Conservation (phyloP, 2,797 vertebrate species). For the Eulemur coronatus region DNA sequence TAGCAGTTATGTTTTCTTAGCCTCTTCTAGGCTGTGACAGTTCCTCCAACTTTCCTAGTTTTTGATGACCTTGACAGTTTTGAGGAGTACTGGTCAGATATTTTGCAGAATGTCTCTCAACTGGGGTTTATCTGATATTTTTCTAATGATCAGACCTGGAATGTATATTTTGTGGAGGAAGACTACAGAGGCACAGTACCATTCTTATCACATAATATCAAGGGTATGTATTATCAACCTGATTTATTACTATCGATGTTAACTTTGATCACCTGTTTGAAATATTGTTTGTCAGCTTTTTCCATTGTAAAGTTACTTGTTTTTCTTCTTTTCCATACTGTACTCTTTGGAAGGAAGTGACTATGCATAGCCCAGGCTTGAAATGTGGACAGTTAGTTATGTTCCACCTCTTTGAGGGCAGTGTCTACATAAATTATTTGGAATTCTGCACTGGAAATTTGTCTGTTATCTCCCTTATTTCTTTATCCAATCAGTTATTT, state of each 20-base stretch:
- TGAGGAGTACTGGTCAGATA: not conserved
- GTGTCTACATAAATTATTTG: not conserved
- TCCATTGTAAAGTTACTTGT: not conserved
- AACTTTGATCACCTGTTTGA: not conserved
- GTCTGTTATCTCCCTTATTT: not conserved
- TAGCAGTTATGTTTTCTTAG: not conserved
- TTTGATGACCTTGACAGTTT: slow-evolving; percentile 8
- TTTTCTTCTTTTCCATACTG: not conserved
- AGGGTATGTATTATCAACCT: not conserved
- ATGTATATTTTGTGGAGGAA: not conserved
- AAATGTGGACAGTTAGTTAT: not conserved
- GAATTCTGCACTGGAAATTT: not conserved
- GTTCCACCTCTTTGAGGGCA: not conserved
- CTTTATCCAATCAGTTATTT: not conserved
- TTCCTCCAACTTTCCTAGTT: not conserved
- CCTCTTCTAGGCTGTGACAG: not conserved
- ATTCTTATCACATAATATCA: not conserved
- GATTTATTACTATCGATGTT: not conserved
- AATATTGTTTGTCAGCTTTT: not conserved
- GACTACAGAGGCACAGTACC: not conserved
- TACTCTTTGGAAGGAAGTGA: not conserved
- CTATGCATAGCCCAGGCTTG: not conserved
- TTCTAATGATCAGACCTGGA: not conserved
- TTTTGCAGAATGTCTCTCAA: not conserved
- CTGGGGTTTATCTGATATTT: not conserved